Base-by-base conservation (phyloP, 2,113 vertebrate genomes). In the Megatriorchis doriae region DNA sequence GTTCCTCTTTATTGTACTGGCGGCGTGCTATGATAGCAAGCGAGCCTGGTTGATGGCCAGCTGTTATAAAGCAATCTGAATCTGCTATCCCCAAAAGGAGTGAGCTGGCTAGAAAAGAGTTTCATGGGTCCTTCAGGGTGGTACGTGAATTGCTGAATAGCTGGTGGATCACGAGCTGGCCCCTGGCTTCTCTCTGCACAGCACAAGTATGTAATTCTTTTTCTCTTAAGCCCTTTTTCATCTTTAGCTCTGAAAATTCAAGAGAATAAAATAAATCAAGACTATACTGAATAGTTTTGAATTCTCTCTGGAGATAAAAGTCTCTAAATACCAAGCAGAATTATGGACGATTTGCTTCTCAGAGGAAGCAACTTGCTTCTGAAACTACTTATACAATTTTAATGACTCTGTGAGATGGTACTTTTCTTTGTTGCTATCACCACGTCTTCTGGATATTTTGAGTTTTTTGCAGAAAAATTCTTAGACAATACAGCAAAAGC, bases 341-440 rank as follows among this genome's bases (percentile, higher is more conserved):
- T 91, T 94, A 98, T 93, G 87, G 70, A 84, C 91, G 21, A 74
- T 96, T 98, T 96, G 80, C 86, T 95, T 94, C 84, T 32, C 71
- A 75, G 94, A 93, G 73, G 94, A 36, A 94, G 93, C 66, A 68
- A 90, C 47, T 53, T 65, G 73, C 66, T 94, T 80, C 82, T 65
- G 90, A 92, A 91, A 80, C 43, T 75, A 20, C 90, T 97, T 78
- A 83, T 92, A 80, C 93, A 82, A 96, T 92, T 93, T 91, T 95
- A 86, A 95, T 95, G 55, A 59, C 78, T 50, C 22, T 62, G 58
- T 14, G 59, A 95, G 75, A 43, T 48, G 90, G 21, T 18, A 56
- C 82, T 82, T 38, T 72, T 86, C 90, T 65, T 52, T 53, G 10
- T 56, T 56, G 79, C 73, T 74, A 84, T 66, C 52, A 26, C 81